Conservation (phyloP, 2,797 vertebrate species). For the Chiroxiphia lanceolata region DNA sequence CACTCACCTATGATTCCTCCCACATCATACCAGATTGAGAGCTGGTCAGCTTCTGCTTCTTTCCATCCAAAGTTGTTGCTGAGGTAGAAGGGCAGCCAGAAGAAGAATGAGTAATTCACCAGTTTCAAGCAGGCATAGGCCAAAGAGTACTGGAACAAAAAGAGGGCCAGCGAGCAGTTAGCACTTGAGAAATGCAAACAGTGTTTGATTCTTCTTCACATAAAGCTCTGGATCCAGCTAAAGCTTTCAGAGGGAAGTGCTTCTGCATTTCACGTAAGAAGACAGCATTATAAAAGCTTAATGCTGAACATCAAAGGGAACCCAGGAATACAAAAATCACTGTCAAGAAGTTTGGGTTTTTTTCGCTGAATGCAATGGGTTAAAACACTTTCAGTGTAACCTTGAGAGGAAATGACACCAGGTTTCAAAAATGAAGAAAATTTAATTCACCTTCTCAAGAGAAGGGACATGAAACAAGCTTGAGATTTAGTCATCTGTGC, state of each 20-base stretch:
- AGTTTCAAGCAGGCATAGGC: slow-evolving; percentile 95
- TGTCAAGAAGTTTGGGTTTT: slow-evolving; percentile 42
- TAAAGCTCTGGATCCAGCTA: background rate
- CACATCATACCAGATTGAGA: slow-evolving; percentile 96
- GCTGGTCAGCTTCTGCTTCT: slow-evolving; percentile 90
- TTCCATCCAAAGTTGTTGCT: slow-evolving; percentile 93
- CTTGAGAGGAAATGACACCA: background rate
- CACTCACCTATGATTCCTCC: slow-evolving; percentile 91
- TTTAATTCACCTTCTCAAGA: slow-evolving; percentile 1
- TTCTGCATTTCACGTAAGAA: background rate
- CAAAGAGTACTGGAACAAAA: slow-evolving; percentile 87
- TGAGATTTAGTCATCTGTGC: background rate
- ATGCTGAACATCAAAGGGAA: slow-evolving; percentile 63
- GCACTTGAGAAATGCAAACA: background rate
- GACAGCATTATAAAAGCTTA: slow-evolving; percentile 55
- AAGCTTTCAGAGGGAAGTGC: background rate
- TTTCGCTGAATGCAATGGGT: slow-evolving; percentile 6
- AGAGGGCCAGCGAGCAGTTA: background rate
- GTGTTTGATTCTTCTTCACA: background rate
- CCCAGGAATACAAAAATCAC: slow-evolving; percentile 21
- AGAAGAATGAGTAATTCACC: slow-evolving; percentile 99
- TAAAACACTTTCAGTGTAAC: slow-evolving; percentile 13
- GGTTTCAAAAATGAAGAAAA: background rate
- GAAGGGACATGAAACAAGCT: background rate
- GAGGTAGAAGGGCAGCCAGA: slow-evolving; percentile 98